phyloP scores from a whole-genome alignment of 2,113 vertebrate species.

The sheep (Ovis aries) region ARS-UI_Ramb_v3.0 NC_056061.1:51440501-51441000 shows the following conservation, averaged over 20 bases:
- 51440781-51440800: neutral
- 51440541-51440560: neutral
- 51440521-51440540: neutral
- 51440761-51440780: neutral
- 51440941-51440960: neutral
- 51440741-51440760: neutral
- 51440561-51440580: neutral
- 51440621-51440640: neutral
- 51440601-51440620: neutral
- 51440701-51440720: neutral
- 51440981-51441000: neutral
- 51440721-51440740: neutral
- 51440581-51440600: neutral
- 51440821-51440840: neutral
- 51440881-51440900: neutral
- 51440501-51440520: neutral
- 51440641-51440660: neutral
- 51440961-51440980: neutral
- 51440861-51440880: neutral
- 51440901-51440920: neutral
- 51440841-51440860: neutral
- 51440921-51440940: neutral
- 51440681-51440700: neutral
- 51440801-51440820: neutral
- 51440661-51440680: neutral